A percentile compares a stretch with the other conserved stretches of the same genome.
These are phyloP conservation scores for Cryptocephalus primarius DNA, from an alignment of 2,888 invertebrate species.

Conservation along the genomic window DNA sequence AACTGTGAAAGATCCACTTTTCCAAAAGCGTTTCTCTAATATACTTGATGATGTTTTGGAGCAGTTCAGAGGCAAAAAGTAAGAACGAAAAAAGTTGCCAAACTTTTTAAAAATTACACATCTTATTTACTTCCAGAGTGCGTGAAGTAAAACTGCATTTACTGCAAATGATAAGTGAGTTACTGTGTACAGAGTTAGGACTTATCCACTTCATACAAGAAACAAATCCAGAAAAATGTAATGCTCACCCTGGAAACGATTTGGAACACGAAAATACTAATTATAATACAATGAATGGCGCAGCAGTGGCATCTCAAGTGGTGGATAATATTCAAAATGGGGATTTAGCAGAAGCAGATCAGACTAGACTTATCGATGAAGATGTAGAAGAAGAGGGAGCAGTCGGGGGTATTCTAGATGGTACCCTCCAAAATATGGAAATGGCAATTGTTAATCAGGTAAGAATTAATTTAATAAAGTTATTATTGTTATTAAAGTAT, in stretches of 20 bases:
- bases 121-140: slow-evolving; percentile 20
- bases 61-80: slow-evolving; percentile 38
- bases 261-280: slow-evolving; percentile 1
- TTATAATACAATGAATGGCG: neutral
- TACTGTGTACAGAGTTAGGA: slow-evolving; percentile 29
- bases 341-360: slow-evolving; percentile 73
- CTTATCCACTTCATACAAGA: slow-evolving; percentile 30
- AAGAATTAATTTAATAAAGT: too few relatives aligned
- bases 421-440: neutral
- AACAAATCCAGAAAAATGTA: slow-evolving; percentile 22
- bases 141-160: slow-evolving; percentile 26
- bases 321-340: slow-evolving; percentile 51
- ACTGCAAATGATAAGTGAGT: slow-evolving; percentile 26
- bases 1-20: slow-evolving; percentile 32
- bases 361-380: slow-evolving; percentile 45
- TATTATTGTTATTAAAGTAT: too few relatives aligned
- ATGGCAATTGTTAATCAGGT: too few relatives aligned
- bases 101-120: neutral
- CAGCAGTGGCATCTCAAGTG: neutral
- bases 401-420: slow-evolving; percentile 29
- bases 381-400: slow-evolving; percentile 32
- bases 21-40: slow-evolving; percentile 37
- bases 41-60: slow-evolving; percentile 34
- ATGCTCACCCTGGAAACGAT: slow-evolving; percentile 8
- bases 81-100: slow-evolving; percentile 9